Percentiles rank a stretch among this genome's conserved stretches.
These are phyloP conservation scores for Xerus inauris DNA, from an alignment of 2,113 vertebrate genomes.

Conservation along the genomic window DNA sequence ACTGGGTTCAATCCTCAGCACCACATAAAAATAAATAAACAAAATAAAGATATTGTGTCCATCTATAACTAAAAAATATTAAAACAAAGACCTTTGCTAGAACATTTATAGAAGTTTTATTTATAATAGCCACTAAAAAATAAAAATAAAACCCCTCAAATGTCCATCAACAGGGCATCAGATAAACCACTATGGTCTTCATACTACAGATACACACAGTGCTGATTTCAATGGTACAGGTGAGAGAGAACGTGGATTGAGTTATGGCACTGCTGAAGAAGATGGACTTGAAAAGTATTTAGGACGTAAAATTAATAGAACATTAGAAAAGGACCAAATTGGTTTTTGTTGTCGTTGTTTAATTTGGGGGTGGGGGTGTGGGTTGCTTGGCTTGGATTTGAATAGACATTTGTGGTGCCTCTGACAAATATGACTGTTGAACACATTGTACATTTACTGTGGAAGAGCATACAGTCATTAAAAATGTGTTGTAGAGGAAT, in stretches of 20 bases:
- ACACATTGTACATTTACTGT: background rate
- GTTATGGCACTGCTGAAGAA: background rate
- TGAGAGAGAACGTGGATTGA: background rate
- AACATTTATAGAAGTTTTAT: background rate
- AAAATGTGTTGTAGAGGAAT: background rate
- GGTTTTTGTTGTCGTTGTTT: conserved; percentile 5
- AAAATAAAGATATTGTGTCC: too few relatives aligned
- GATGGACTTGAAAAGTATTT: background rate
- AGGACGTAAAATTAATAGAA: conserved; percentile 29
- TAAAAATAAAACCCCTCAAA: background rate
- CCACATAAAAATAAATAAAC: too few relatives aligned
- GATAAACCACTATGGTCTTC: background rate
- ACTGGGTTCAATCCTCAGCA: too few relatives aligned
- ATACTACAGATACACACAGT: background rate
- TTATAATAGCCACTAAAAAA: background rate
- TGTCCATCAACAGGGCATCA: background rate
- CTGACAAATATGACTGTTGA: background rate
- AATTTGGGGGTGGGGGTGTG: background rate
- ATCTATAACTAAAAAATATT: too few relatives aligned
- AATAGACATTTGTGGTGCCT: background rate
- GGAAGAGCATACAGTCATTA: background rate
- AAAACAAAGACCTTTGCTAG: conserved; percentile 13
- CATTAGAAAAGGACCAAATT: background rate
- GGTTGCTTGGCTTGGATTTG: conserved; percentile 4
- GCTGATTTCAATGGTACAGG: background rate